Evolutionary conservation across 2,888 invertebrate species (phyloP).

Genomic region (Leptogaster cylindrica): DNA sequence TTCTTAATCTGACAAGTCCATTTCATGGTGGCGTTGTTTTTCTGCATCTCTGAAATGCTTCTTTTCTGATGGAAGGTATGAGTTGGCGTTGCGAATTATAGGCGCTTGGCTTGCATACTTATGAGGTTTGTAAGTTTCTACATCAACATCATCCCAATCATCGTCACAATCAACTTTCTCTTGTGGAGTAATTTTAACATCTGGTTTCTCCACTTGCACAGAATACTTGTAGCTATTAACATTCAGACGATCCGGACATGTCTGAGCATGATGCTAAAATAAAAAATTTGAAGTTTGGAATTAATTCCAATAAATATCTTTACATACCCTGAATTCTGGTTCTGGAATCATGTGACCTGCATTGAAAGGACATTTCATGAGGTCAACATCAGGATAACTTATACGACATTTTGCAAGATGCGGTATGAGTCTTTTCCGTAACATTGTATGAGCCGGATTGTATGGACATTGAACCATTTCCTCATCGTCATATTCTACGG

Average conservation of each 20-base stretch:
- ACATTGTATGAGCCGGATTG: constrained; percentile 65
- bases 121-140: constrained; percentile 28
- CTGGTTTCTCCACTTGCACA: neutral
- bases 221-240: constrained; percentile 29
- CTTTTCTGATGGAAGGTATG: constrained; percentile 2
- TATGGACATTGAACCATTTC: constrained; percentile 67
- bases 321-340: constrained; percentile 63
- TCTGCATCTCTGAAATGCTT: constrained; percentile 24
- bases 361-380: constrained; percentile 66
- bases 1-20: neutral
- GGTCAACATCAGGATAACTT: constrained; percentile 61
- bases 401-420: constrained; percentile 68
- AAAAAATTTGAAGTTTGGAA: neutral
- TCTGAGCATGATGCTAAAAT: constrained; percentile 19
- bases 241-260: constrained; percentile 16
- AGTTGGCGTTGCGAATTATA: constrained; percentile 1
- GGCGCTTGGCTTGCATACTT: constrained; percentile 8
- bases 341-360: constrained; percentile 65
- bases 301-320: too few species aligned
- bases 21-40: neutral
- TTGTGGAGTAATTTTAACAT: constrained; percentile 16
- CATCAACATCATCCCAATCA: constrained; percentile 31
- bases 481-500: too few species aligned
- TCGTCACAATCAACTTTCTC: constrained; percentile 22
- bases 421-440: constrained; percentile 64